A percentile compares a stretch with the other conserved stretches of the same genome.
These are phyloP conservation scores for Florisuga fusca DNA, from an alignment of 2,797 vertebrate genomes.

Conservation along the genomic window DNA sequence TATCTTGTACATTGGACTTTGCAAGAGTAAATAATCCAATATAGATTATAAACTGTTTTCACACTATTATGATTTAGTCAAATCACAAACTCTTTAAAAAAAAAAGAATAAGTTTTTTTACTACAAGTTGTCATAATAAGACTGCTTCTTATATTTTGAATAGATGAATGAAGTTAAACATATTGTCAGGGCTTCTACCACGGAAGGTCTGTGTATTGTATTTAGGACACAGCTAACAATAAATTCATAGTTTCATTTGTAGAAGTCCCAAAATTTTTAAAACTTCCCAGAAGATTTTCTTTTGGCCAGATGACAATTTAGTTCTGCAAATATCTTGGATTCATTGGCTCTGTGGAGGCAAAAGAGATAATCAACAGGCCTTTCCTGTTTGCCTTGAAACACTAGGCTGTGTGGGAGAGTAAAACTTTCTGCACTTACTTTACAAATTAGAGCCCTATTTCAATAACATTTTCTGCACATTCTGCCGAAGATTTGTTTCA, in stretches of 20 bases:
- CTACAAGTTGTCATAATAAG: neutral
- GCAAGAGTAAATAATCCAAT: neutral
- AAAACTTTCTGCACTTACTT: neutral
- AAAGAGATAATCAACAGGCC: neutral
- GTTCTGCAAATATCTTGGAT: neutral
- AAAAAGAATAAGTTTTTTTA: neutral
- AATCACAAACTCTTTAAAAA: neutral
- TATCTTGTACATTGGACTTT: neutral
- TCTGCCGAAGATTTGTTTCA: neutral
- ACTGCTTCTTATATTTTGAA: neutral
- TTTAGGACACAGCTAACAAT: neutral
- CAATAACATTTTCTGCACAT: neutral
- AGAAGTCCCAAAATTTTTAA: neutral
- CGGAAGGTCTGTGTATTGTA: neutral
- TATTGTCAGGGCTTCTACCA: neutral
- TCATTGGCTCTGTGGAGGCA: neutral
- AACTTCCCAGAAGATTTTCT: neutral
- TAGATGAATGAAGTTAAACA: neutral
- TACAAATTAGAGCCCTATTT: neutral
- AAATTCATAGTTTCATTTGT: neutral
- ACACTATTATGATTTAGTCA: neutral
- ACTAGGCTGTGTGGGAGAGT: neutral
- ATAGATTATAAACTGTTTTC: neutral
- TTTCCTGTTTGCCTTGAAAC: neutral
- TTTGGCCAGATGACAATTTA: neutral